Evolutionary conservation across 2,113 vertebrate genomes (phyloP).

Genomic region (Equus przewalskii): DNA sequence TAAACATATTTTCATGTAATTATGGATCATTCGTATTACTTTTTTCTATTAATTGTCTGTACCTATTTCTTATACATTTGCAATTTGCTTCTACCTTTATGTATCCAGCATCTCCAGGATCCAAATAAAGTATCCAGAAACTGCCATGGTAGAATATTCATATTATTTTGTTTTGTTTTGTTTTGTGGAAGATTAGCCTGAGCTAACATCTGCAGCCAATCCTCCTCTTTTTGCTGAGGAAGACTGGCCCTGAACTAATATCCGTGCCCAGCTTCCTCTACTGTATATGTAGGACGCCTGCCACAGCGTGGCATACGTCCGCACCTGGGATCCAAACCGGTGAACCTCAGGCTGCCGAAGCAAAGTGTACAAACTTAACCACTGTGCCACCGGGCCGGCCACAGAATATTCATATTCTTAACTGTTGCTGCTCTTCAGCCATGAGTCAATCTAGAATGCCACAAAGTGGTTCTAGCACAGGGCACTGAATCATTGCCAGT

Average conservation of each 20-base stretch:
- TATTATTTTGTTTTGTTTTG: neutral
- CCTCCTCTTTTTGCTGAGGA: no score
- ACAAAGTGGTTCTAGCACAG: neutral
- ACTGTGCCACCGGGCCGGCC: no score
- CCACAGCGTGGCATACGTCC: no score
- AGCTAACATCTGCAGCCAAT: no score
- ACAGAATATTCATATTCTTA: neutral
- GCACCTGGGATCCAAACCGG: no score
- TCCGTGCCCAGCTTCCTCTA: no score
- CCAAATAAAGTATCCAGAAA: neutral
- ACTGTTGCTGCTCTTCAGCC: neutral
- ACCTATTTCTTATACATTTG: neutral
- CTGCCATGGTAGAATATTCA: neutral
- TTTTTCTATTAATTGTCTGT: neutral
- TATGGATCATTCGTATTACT: neutral
- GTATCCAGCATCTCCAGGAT: neutral
- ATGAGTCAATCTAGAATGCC: neutral
- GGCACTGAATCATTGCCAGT: neutral
- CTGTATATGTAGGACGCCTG: no score
- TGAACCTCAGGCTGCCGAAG: no score
- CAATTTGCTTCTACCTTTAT: neutral
- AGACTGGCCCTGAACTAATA: no score
- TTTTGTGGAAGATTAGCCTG: no score
- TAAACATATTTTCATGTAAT: neutral
- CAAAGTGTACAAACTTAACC: no score